Base-by-base conservation (phyloP, 2,113 vertebrate genomes). In the Aspiorhynchus laticeps region DNA sequence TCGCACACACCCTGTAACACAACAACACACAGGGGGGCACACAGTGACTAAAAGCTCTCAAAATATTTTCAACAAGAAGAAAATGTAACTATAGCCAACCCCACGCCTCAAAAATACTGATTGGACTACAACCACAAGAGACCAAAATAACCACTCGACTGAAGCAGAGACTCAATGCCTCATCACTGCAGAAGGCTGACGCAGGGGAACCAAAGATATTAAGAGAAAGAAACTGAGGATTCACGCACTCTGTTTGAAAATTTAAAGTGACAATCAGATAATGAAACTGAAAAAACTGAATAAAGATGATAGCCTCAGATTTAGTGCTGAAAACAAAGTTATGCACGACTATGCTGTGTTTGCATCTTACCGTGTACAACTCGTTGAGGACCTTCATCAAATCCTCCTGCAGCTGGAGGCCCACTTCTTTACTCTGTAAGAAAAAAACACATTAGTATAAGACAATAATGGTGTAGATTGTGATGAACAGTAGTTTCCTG, bases 311-410 rank as follows among this genome's bases (percentile, higher is more conserved):
- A 10, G 59, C 1, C n/a, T 61, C 12, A 76, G 38, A 71, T 82
- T 38, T 69, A 26, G 10, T 56, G 11, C 41, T 56, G 46, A 63
- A 24, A 87, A 69, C 1, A 7, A 51, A 78, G 33, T 71, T 5
- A 38, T 9, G 17, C 33, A 38, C 8, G 14, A 71, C 67, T 26
- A 41, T 9, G n/a, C 48, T 11, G 12, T 24, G 80, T 28, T 41
- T 51, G 48, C 10, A 56, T 93, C 93, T 98, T 96, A 99, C 98
- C 95, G 97, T 96, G 92, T 98, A 98, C 77, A 99, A 97, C 82
- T 99, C 98, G 83, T 98, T 99, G 90, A 99, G 91, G 90, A 99
- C 98, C 93, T 99, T 99, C 96, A 99, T 96, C 95, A 99, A 90
- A 91, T 99, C 98, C 88, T 99, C 98, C 90, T 99, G 98, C 88